Evolutionary conservation across 2,113 vertebrate species (phyloP).

Genomic region (Corynorhinus townsendii): DNA sequence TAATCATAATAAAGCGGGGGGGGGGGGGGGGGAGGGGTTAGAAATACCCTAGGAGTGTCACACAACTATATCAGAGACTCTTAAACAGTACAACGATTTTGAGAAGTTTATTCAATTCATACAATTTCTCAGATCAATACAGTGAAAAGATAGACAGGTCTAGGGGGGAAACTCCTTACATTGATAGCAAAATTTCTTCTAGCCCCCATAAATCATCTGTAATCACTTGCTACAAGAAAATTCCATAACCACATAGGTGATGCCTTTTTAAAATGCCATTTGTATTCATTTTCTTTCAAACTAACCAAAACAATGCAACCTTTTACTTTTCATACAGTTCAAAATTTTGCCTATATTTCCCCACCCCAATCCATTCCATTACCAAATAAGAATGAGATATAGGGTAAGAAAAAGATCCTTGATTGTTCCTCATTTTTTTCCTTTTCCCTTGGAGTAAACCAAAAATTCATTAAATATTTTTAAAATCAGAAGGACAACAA

Average conservation of each 20-base stretch:
- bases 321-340: slow-evolving; percentile 69
- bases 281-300: slow-evolving; percentile 68
- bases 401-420: slow-evolving; percentile 22
- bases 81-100: slow-evolving; percentile 45
- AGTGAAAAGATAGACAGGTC: slow-evolving; percentile 50
- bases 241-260: slow-evolving; percentile 39
- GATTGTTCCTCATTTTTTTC: slow-evolving; percentile 31
- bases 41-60: slow-evolving; percentile 25
- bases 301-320: slow-evolving; percentile 71
- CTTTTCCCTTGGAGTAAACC: slow-evolving; percentile 32
- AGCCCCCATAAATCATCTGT: neutral
- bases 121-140: slow-evolving; percentile 62
- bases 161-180: slow-evolving; percentile 28
- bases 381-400: slow-evolving; percentile 27
- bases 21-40: neutral
- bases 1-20: neutral
- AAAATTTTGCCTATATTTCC: slow-evolving; percentile 71
- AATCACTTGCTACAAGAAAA: slow-evolving; percentile 61
- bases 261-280: slow-evolving; percentile 56
- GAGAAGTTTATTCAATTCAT: slow-evolving; percentile 65
- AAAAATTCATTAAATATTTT: slow-evolving; percentile 11
- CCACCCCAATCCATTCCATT: slow-evolving; percentile 48
- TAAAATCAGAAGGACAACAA: slow-evolving; percentile 30
- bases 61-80: slow-evolving; percentile 26
- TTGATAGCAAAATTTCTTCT: slow-evolving; percentile 52